Percentiles rank a stretch among this genome's conserved stretches.
Conservation (phyloP, 2,888 invertebrate genomes). For the Euplagia quadripunctaria region DNA sequence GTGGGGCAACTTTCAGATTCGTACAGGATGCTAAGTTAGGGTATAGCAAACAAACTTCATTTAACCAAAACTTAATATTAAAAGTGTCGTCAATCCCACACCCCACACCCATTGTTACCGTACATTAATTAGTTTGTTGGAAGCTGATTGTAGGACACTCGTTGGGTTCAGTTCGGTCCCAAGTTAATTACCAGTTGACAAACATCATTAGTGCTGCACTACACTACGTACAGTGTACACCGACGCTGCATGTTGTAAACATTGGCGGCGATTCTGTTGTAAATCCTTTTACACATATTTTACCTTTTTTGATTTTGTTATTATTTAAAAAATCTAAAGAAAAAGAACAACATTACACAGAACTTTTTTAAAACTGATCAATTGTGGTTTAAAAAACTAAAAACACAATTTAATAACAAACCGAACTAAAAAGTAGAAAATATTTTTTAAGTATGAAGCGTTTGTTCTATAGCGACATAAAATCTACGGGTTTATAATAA, state of each 20-base stretch:
- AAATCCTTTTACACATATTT: neutral
- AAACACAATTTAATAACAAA: too few relatives aligned
- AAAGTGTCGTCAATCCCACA: neutral
- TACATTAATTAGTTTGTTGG: conserved; percentile 60
- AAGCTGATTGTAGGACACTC: conserved; percentile 60
- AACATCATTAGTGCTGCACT: conserved; percentile 49
- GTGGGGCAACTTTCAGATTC: too few relatives aligned
- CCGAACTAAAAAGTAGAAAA: too few relatives aligned
- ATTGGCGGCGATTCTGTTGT: conserved; percentile 3
- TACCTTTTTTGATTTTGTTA: neutral
- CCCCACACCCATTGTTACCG: conserved; percentile 19
- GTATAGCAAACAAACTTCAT: neutral
- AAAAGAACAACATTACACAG: too few relatives aligned
- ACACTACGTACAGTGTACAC: conserved; percentile 19
- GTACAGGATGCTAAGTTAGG: neutral
- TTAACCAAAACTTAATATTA: neutral
- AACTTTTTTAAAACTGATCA: too few relatives aligned
- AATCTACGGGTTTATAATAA: too few relatives aligned
- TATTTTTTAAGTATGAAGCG: too few relatives aligned
- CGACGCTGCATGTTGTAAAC: neutral
- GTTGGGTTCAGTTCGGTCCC: conserved; percentile 48
- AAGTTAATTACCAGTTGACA: conserved; percentile 47
- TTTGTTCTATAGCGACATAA: too few relatives aligned
- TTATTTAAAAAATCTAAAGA: too few relatives aligned
- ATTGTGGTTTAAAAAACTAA: too few relatives aligned